Percentiles rank a stretch among this genome's conserved stretches.
These are phyloP conservation scores for Amiota communis DNA, from an alignment of 2,888 invertebrate species.

Conservation along the genomic window DNA sequence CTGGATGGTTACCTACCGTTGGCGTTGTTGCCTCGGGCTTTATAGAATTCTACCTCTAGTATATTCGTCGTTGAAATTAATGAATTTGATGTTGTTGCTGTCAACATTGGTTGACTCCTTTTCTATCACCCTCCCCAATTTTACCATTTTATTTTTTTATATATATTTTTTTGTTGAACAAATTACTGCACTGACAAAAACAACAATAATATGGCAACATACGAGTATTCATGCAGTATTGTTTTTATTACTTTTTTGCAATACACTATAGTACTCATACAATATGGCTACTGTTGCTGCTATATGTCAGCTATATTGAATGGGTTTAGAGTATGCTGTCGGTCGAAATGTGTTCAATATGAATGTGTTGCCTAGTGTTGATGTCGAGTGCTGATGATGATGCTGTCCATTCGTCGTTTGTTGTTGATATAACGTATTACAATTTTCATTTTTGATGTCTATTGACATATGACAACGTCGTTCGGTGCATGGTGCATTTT, in stretches of 20 bases:
- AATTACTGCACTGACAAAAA: slow-evolving; percentile 12
- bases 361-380: too few relatives aligned
- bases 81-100: slow-evolving; percentile 53
- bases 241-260: not conserved
- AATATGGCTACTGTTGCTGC: not conserved
- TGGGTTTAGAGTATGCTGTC: not conserved
- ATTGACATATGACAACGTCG: slow-evolving; percentile 51
- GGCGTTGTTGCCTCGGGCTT: slow-evolving; percentile 23
- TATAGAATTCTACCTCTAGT: slow-evolving; percentile 43
- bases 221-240: not conserved
- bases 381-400: too few relatives aligned
- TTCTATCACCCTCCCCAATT: not conserved
- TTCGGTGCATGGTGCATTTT: slow-evolving; percentile 18
- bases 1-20: slow-evolving; percentile 4
- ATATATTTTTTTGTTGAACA: slow-evolving; percentile 8
- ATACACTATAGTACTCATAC: not conserved
- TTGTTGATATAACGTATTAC: slow-evolving; percentile 58
- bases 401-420: slow-evolving; percentile 7
- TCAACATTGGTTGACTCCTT: not conserved
- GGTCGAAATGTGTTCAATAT: not conserved
- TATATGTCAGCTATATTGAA: not conserved
- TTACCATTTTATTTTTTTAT: not conserved
- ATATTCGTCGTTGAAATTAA: slow-evolving; percentile 55
- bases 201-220: not conserved
- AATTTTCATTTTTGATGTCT: slow-evolving; percentile 64